Evolutionary conservation across 2,113 vertebrate species (phyloP), one percentile per base, ranked within the genome.

Genomic region (Perccottus glenii): DNA sequence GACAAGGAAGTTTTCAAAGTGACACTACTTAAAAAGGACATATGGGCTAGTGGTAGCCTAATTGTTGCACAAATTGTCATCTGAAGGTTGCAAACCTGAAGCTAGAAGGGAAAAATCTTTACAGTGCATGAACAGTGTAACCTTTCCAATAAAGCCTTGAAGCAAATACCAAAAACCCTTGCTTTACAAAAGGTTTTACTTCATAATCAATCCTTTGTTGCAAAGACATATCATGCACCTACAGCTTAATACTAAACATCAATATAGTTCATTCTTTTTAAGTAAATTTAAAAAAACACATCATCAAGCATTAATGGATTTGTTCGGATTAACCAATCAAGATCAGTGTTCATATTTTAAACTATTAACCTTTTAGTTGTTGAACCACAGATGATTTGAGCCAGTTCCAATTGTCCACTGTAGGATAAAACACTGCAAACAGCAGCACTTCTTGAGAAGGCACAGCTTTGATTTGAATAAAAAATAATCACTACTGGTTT

Each of bases 1-100:
- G 82, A 75, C 72, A 73, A 48, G 42, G 16, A 67, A 12, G 63
- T 64, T 73, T 63, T 81, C 64, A 81, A 83, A 82, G 78, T 70
- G 81, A 81, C 67, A 66, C 42, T 5, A 56, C 44, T 72, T 69
- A 47, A 58, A n/a, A 43, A 75, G 72, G 59, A 88, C 70, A 77
- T 52, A 43, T 75, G 55, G 52, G 57, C 59, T 43, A 27, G 36
- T 19, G 9, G 65, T 47, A 73, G 56, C 65, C 55, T 64, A 71
- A 71, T 73, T 75, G 67, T 76, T 64, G 14, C 16, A 77, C 56
- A 66, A 74, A 75, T 60, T n/a, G 68, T 64, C 47, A 64, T 9
- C 43, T 45, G 40, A 61, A 62, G 67, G 49, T 55, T 75, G 56
- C 7, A 72, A 53, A 43, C 60, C 45, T 52, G 33, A 45, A 32